A percentile compares a stretch with the other conserved stretches of the same genome.
Evolutionary conservation across 2,888 invertebrate genomes (phyloP).

Genomic region (Caenorhabditis zanzibari): DNA sequence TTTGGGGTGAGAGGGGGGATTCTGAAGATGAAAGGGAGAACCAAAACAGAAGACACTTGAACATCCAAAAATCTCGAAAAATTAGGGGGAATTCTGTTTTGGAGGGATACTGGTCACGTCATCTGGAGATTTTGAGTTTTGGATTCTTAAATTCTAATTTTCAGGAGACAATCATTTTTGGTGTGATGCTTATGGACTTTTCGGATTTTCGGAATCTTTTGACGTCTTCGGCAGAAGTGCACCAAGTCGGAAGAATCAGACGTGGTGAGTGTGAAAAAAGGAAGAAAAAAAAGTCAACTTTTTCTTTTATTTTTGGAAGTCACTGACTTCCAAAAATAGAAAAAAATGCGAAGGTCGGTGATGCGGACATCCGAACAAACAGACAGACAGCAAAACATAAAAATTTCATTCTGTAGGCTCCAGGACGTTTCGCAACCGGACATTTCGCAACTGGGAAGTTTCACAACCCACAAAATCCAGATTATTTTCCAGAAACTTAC

Average conservation of each 20-base stretch:
- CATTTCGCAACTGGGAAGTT: too few relatives aligned
- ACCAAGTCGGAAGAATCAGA: constrained; percentile 67
- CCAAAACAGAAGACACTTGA: constrained; percentile 6
- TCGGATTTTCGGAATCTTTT: constrained; percentile 69
- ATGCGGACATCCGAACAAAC: too few relatives aligned
- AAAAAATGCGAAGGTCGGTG: too few relatives aligned
- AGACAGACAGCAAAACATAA: too few relatives aligned
- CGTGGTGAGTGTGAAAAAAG: constrained; percentile 63
- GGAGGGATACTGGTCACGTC: constrained; percentile 5
- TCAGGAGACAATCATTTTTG: constrained; percentile 74
- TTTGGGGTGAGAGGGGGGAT: not conserved
- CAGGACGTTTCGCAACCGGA: too few relatives aligned
- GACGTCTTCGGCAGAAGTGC: constrained; percentile 74
- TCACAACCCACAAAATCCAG: too few relatives aligned
- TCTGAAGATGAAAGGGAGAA: constrained; percentile 1
- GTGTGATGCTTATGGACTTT: constrained; percentile 76
- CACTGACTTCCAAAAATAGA: too few relatives aligned
- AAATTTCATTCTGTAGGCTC: too few relatives aligned
- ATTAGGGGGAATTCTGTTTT: too few relatives aligned
- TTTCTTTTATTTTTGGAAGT: constrained; percentile 33
- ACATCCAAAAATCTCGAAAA: not conserved
- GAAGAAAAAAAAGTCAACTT: constrained; percentile 4
- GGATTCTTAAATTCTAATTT: constrained; percentile 5
- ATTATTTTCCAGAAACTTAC: too few relatives aligned
- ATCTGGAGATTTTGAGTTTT: constrained; percentile 4